These are phyloP conservation scores for Megalops cyprinoides DNA, from an alignment of 2,797 vertebrate genomes.

Conservation along the genomic window DNA sequence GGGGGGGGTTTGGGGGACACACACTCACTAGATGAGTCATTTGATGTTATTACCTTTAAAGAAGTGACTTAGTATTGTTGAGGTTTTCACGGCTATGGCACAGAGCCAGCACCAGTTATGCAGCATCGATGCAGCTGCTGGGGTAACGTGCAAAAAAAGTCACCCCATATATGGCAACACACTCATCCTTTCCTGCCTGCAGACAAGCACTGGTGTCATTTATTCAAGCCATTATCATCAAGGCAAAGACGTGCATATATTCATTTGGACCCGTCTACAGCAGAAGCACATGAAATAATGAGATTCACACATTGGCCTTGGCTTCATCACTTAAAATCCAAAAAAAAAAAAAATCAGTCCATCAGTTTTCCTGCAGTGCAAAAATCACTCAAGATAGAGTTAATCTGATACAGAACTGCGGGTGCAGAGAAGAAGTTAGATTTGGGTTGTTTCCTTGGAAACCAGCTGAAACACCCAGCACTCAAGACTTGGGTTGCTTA, in stretches of 20 bases:
- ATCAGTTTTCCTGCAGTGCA: neutral
- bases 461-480: constrained; percentile 39
- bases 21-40: constrained; percentile 7
- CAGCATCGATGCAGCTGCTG: neutral
- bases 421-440: constrained; percentile 27
- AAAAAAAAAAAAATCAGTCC: neutral
- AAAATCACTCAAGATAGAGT: neutral
- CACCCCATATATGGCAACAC: constrained; percentile 4
- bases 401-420: neutral
- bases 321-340: neutral
- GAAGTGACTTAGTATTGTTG: neutral
- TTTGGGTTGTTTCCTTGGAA: constrained; percentile 37
- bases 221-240: neutral
- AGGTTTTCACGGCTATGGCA: constrained; percentile 7
- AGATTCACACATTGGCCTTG: neutral
- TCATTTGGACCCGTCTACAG: neutral
- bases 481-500: neutral
- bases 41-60: neutral
- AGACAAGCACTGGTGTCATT: neutral
- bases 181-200: constrained; percentile 1
- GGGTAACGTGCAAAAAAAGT: neutral
- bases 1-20: neutral
- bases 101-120: neutral
- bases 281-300: neutral
- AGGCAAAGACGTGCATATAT: neutral